These are phyloP conservation scores for Drosophila leontia DNA, from an alignment of 1,140 invertebrate species.

Conservation along the genomic window DNA sequence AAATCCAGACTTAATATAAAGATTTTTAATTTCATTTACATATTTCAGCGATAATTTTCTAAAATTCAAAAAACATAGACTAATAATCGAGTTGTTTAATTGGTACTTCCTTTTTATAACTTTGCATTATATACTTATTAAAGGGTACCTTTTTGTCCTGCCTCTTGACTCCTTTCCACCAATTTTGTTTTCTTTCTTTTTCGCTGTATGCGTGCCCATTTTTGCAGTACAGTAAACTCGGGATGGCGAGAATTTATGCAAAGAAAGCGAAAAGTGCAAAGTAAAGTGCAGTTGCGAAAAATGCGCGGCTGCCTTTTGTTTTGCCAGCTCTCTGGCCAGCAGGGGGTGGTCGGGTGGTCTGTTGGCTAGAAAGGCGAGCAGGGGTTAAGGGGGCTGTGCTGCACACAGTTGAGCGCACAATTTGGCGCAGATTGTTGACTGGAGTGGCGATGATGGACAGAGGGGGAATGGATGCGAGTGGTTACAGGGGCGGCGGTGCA, in stretches of 20 bases:
- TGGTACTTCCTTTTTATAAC: too few species aligned
- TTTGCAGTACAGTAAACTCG: conserved; percentile 71
- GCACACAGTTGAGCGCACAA: conserved; percentile 76
- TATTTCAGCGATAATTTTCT: too few species aligned
- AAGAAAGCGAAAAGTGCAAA: conserved; percentile 83
- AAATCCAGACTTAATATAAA: too few species aligned
- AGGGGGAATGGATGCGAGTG: neutral
- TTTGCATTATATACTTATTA: neutral
- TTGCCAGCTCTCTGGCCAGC: conserved; percentile 53
- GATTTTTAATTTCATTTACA: too few species aligned
- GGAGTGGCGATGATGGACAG: conserved; percentile 17
- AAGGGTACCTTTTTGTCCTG: conserved; percentile 1
- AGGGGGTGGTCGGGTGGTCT: conserved; percentile 3
- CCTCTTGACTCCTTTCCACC: neutral
- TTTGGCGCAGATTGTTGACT: conserved; percentile 75
- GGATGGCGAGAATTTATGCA: conserved; percentile 78
- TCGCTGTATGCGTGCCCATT: conserved; percentile 67
- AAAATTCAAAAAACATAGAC: too few species aligned
- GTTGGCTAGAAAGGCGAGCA: conserved; percentile 1
- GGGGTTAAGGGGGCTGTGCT: conserved; percentile 12
- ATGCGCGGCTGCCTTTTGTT: conserved; percentile 78
- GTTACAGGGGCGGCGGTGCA: conserved; percentile 4
- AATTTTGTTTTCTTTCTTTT: conserved; percentile 48
- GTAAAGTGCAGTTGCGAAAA: conserved; percentile 74
- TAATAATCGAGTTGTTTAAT: too few species aligned